Conservation (phyloP, 2,888 invertebrate genomes). For the Augiades crinisus region DNA sequence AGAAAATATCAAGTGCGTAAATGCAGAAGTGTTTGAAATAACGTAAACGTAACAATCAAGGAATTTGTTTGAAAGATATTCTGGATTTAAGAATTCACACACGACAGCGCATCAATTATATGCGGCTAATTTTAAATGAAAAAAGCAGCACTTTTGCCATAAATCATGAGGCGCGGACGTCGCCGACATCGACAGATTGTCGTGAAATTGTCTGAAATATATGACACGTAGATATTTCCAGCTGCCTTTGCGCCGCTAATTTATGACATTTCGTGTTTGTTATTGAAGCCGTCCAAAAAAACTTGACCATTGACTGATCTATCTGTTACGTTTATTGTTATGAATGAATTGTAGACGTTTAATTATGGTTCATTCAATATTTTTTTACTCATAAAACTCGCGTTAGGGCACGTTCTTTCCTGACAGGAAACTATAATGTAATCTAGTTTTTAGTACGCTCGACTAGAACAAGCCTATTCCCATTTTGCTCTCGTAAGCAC, state of each 20-base stretch:
- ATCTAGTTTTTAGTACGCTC: no score
- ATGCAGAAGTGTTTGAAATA: no score
- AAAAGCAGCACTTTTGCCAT: slow-evolving; percentile 30
- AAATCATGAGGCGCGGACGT: slow-evolving; percentile 35
- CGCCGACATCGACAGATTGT: slow-evolving; percentile 31
- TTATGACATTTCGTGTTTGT: slow-evolving; percentile 1
- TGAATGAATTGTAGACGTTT: no score
- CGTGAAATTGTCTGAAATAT: slow-evolving; percentile 10
- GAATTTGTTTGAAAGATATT: slow-evolving; percentile 31
- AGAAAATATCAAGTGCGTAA: neutral
- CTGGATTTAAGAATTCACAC: slow-evolving; percentile 33
- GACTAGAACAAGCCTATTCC: no score
- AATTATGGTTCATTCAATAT: no score
- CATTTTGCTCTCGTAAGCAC: no score
- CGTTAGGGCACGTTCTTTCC: no score
- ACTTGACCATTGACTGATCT: no score
- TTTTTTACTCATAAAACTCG: no score
- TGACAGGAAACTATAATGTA: no score
- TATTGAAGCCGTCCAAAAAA: neutral
- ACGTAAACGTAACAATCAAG: slow-evolving; percentile 26
- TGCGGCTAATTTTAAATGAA: slow-evolving; percentile 29
- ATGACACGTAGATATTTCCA: neutral
- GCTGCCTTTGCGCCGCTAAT: neutral
- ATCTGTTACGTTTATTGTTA: no score
- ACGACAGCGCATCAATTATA: slow-evolving; percentile 35